A percentile compares a stretch with the other conserved stretches of the same genome.
phyloP scores from a whole-genome alignment of 2,113 vertebrate genomes.

The Cochlearius cochlearius region DNA sequence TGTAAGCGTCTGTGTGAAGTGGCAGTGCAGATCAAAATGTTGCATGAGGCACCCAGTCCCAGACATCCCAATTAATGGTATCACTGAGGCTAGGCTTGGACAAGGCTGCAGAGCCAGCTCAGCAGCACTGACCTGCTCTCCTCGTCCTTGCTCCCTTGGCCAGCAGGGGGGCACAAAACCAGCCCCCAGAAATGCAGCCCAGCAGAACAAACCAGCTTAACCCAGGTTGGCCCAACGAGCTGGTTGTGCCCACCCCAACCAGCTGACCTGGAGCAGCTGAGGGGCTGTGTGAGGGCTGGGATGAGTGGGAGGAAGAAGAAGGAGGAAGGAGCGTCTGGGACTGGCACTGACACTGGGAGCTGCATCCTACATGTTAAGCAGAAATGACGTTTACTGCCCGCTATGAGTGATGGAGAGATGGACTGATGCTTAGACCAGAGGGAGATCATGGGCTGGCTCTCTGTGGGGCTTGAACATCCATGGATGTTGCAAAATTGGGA shows the following conservation, averaged over 20 bases:
- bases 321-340: not conserved
- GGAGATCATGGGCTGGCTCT: not conserved
- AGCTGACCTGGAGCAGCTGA: not conserved
- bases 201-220: not conserved
- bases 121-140: not conserved
- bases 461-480: not conserved
- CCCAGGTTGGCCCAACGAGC: not conserved
- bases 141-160: not conserved
- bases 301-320: not conserved
- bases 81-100: not conserved
- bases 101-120: not conserved
- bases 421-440: too few relatives aligned
- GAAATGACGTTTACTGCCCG: not conserved
- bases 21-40: not conserved
- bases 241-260: not conserved
- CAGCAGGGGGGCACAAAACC: not conserved
- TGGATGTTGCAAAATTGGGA: not conserved
- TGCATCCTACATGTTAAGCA: not conserved
- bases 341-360: not conserved
- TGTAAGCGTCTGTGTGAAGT: not conserved
- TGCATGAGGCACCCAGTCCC: not conserved
- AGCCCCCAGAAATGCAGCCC: rapidly evolving
- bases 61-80: not conserved
- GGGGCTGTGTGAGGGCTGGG: not conserved
- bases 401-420: rapidly evolving